phyloP scores from a whole-genome alignment of 2,888 invertebrate species.

The Leptothorax acervorum region DNA sequence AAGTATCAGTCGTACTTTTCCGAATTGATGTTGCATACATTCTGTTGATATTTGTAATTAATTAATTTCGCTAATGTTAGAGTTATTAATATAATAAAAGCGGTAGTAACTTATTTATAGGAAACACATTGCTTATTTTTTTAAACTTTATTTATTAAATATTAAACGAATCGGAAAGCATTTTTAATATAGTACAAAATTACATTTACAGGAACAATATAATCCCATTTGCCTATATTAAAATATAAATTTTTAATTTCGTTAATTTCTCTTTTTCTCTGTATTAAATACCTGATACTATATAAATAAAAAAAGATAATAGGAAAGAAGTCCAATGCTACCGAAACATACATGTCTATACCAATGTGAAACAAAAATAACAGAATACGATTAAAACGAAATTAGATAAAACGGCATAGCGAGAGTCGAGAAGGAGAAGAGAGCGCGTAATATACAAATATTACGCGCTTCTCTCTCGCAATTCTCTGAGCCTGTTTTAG shows the following conservation, averaged over 20 bases:
- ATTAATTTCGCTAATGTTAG: slow-evolving; percentile 4
- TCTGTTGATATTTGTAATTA: background rate
- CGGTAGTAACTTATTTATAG: background rate
- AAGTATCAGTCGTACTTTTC: background rate
- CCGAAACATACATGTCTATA: background rate
- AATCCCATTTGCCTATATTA: background rate
- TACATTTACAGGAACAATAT: background rate
- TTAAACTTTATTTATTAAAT: background rate
- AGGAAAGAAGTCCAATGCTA: background rate
- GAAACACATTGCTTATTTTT: background rate
- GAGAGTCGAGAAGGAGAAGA: background rate
- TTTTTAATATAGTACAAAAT: background rate
- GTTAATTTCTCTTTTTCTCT: background rate
- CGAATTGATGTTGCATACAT: background rate
- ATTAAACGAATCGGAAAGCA: background rate
- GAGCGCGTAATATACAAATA: slow-evolving; percentile 27
- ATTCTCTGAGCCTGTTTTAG: slow-evolving; percentile 45
- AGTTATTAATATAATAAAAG: background rate
- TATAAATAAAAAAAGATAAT: background rate
- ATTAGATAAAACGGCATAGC: background rate
- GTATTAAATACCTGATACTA: background rate
- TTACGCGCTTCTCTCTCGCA: slow-evolving; percentile 33
- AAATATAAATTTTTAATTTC: slow-evolving; percentile 4
- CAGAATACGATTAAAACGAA: background rate
- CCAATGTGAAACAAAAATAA: background rate